A percentile compares a stretch with the other conserved stretches of the same genome.
These are phyloP conservation scores for Caradrina clavipalpis DNA, from an alignment of 2,888 invertebrate species.

Conservation along the genomic window DNA sequence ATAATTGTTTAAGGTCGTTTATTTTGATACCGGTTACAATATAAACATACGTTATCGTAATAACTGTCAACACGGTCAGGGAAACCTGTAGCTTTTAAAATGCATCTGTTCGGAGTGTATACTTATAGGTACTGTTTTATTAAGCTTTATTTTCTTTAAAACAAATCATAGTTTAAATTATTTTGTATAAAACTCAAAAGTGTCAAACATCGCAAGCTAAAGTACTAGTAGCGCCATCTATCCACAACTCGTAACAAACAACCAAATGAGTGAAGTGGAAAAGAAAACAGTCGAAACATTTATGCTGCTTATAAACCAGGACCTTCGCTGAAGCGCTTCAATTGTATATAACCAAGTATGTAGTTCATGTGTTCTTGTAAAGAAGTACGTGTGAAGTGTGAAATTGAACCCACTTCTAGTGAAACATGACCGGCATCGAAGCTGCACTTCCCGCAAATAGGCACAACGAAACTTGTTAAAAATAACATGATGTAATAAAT, in stretches of 20 bases:
- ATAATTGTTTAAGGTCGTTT: conserved; percentile 37
- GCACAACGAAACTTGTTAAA: too few species aligned
- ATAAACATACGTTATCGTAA: neutral
- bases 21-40: conserved; percentile 5
- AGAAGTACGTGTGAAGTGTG: conserved; percentile 19
- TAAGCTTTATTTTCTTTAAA: neutral
- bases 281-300: neutral
- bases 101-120: neutral
- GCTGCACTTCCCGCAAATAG: conserved; percentile 47
- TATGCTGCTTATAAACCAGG: too few species aligned
- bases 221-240: conserved; percentile 48
- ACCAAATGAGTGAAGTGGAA: neutral
- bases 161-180: neutral
- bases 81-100: neutral
- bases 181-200: neutral
- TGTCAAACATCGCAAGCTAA: neutral
- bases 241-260: conserved; percentile 6
- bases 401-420: conserved; percentile 60
- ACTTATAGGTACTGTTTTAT: too few species aligned
- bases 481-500: too few species aligned
- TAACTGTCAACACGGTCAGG: neutral
- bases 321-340: neutral
- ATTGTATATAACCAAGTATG: neutral
- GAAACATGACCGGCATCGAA: conserved; percentile 46
- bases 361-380: neutral